Evolutionary conservation across 2,113 vertebrate species (phyloP).

Genomic region (Spea bombifrons): DNA sequence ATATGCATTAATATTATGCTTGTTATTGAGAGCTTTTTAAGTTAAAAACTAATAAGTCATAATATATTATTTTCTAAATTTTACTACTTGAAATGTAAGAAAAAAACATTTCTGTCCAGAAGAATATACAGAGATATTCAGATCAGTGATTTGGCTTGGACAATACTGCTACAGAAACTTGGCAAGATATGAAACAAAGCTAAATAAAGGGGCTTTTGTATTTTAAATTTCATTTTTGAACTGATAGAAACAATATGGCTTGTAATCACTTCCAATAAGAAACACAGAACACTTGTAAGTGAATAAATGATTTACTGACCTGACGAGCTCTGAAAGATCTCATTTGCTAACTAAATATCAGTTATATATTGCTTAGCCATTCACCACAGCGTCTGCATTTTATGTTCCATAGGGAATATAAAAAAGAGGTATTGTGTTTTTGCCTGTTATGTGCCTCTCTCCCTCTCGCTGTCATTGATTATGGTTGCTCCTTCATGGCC

Average conservation of each 20-base stretch:
- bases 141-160: background rate
- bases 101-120: background rate
- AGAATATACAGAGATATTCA: background rate
- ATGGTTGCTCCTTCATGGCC: too few relatives aligned
- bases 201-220: background rate
- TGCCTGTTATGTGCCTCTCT: background rate
- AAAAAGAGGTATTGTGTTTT: too few relatives aligned
- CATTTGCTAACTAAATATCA: background rate
- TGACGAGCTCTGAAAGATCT: background rate
- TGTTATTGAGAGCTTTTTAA: too few relatives aligned
- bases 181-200: conserved; percentile 8
- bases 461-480: too few relatives aligned
- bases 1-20: too few relatives aligned
- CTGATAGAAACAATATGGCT: conserved; percentile 2
- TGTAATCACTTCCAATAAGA: background rate
- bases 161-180: conserved; percentile 11
- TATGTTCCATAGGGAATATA: background rate
- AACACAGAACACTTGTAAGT: background rate
- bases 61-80: too few relatives aligned
- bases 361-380: background rate
- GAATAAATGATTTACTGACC: background rate
- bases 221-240: conserved; percentile 2
- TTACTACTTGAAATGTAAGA: too few relatives aligned
- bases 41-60: too few relatives aligned
- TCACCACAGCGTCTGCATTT: background rate